Evolutionary conservation across 2,888 invertebrate species (phyloP), one percentile per base, ranked within the genome.

Genomic region (Tiliacea aurago): DNA sequence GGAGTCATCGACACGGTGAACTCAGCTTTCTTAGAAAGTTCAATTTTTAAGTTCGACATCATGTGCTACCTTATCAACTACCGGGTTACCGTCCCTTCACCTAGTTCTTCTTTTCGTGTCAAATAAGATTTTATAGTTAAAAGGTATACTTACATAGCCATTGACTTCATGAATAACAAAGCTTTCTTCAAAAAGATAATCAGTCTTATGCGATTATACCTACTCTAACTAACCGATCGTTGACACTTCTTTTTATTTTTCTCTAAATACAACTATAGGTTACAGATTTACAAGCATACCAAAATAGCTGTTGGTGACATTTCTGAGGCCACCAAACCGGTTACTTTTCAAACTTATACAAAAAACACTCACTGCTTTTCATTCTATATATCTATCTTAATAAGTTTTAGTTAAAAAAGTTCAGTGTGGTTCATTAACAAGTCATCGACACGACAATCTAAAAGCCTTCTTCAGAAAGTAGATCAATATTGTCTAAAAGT

Each of bases 21-120:
- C 70, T 53, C 67, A 65, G 53, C 67, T 83, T 72, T 72, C 78
- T 78, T 64, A 15, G 49, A 61, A 78, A 67, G 78, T 80, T 80
- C 74, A 45, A 66, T 81, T 81, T 61, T 68, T 65, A 62, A 66
- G 70, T 68, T 83, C 58, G 67, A 65, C 59, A 58, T 73, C 18
- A 13, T 55, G 28, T 33, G 43, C 66, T 51, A 59, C 41, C 37
- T 47, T 53, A 53, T 61, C 37, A 47, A 49, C 20, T 56, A 64
- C 75, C 47, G 43, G 75, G 75, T 75, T 56, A 75, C 41, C 23
- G 55, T 33, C 73, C 47, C 55, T 62, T 73, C 65, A 13, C 51
- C 73, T 59, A 43, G 23, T 61, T 58, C 6, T 73, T 58, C 7
- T 73, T 20, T 58, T 58, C 4, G 13, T 73, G 28, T 18, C 20